Conservation (phyloP, 2,888 invertebrate species). For the Orchesella flavescens region DNA sequence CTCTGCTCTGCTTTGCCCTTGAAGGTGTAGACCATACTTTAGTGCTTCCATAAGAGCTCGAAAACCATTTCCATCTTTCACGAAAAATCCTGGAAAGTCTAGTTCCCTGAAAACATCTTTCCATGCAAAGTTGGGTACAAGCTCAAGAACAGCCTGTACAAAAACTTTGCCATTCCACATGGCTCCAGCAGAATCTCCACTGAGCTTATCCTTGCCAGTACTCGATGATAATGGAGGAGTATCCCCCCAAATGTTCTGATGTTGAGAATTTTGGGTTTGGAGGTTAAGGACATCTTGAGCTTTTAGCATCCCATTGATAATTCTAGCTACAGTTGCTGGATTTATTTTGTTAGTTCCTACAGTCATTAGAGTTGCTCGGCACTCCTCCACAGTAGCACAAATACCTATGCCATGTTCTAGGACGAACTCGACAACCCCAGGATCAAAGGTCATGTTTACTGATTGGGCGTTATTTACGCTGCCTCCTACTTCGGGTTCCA, state of each 20-base stretch:
- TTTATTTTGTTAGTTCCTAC: conserved; percentile 85
- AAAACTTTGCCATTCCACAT: conserved; percentile 96
- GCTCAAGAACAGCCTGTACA: conserved; percentile 91
- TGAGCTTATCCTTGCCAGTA: conserved; percentile 61
- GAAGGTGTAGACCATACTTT: conserved; percentile 85
- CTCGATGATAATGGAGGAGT: conserved; percentile 49
- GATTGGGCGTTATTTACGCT: conserved; percentile 49
- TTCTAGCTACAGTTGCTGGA: conserved; percentile 87
- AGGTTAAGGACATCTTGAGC: conserved; percentile 83
- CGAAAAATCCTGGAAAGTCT: conserved; percentile 91
- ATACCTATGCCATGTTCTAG: conserved; percentile 94
- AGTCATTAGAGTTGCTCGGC: conserved; percentile 87
- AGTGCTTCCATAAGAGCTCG: conserved; percentile 88
- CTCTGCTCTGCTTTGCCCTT: conserved; percentile 81
- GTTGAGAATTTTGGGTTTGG: conserved; percentile 75
- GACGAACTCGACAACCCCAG: conserved; percentile 85
- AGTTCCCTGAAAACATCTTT: conserved; percentile 92
- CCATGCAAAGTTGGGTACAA: conserved; percentile 90
- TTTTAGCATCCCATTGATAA: conserved; percentile 89
- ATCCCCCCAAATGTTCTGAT: conserved; percentile 72
- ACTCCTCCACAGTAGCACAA: conserved; percentile 89
- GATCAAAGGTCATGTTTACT: conserved; percentile 67
- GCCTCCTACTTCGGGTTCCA: conserved; percentile 53
- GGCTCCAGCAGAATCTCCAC: conserved; percentile 73
- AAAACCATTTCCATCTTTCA: conserved; percentile 90